Evolutionary conservation across 2,888 invertebrate species (phyloP).

Genomic region (Erebia epiphron): DNA sequence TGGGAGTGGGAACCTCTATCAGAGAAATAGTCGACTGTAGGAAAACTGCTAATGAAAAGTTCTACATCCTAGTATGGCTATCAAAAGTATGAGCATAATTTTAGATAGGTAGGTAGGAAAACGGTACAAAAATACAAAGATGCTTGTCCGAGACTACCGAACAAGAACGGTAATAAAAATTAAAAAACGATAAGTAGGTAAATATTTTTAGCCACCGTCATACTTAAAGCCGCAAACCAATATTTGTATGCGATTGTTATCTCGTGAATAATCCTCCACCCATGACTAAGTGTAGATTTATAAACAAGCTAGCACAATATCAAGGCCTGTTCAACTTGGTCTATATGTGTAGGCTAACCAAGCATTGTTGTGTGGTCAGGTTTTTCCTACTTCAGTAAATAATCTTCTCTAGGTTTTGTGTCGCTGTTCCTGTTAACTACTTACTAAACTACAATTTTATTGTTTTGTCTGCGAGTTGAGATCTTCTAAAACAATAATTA

Average conservation of each 20-base stretch:
- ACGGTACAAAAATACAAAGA: background rate
- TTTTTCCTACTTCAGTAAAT: background rate
- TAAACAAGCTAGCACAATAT: conserved; percentile 28
- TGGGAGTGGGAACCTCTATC: background rate
- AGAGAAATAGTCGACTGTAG: background rate
- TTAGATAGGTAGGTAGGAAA: background rate
- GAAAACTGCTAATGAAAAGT: background rate
- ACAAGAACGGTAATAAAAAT: background rate
- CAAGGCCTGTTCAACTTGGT: conserved; percentile 29
- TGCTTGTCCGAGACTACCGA: background rate
- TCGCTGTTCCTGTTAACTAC: background rate
- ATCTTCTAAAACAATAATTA: too few species aligned
- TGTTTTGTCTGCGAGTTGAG: too few species aligned
- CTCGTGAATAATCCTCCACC: conserved; percentile 22
- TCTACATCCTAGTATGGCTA: background rate
- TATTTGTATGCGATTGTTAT: conserved; percentile 21
- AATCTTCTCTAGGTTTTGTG: background rate
- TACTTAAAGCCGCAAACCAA: conserved; percentile 4
- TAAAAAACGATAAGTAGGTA: background rate
- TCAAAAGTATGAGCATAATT: background rate
- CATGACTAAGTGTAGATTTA: conserved; percentile 32
- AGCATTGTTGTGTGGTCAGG: background rate
- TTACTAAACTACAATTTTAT: too few species aligned
- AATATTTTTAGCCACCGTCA: background rate
- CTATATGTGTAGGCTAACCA: background rate